Conservation (phyloP, 2,113 vertebrate species). For the Zeus faber region DNA sequence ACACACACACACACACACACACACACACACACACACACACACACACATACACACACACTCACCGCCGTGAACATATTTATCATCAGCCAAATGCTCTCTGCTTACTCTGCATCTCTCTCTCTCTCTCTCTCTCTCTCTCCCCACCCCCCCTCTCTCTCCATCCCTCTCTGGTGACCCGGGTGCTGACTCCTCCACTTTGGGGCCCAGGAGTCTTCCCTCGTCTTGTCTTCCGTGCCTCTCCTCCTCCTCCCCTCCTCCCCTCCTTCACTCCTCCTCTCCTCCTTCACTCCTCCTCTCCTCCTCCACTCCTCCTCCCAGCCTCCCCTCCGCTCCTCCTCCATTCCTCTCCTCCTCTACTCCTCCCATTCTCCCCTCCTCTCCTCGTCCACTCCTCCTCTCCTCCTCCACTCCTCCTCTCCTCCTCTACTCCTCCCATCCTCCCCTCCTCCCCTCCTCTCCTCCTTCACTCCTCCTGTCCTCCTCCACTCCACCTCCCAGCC, state of each 20-base stretch:
- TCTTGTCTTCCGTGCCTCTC: background rate
- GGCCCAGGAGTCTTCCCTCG: too few relatives aligned
- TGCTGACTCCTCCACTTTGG: too few relatives aligned
- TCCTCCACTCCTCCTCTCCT: background rate
- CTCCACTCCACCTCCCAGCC: too few relatives aligned
- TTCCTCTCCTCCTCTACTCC: background rate
- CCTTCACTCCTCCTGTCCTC: too few relatives aligned
- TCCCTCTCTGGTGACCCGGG: background rate
- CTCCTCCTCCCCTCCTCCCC: background rate
- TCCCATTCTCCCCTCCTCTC: too few relatives aligned
- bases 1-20: background rate
- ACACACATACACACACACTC: constrained; percentile 4
- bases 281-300: constrained; percentile 7
- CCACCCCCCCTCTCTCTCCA: background rate
- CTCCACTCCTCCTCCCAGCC: background rate
- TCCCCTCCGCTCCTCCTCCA: background rate
- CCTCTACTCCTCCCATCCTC: background rate
- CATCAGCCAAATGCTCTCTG: too few relatives aligned
- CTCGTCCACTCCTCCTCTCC: too few relatives aligned
- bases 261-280: constrained; percentile 1
- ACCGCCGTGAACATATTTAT: too few relatives aligned
- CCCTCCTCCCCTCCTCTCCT: too few relatives aligned
- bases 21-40: constrained; percentile 4
- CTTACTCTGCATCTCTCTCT: background rate
- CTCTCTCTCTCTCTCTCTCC: background rate